Evolutionary conservation across 2,113 vertebrate species (phyloP), one percentile per base, ranked within the genome.

Genomic region (Trachemys scripta): DNA sequence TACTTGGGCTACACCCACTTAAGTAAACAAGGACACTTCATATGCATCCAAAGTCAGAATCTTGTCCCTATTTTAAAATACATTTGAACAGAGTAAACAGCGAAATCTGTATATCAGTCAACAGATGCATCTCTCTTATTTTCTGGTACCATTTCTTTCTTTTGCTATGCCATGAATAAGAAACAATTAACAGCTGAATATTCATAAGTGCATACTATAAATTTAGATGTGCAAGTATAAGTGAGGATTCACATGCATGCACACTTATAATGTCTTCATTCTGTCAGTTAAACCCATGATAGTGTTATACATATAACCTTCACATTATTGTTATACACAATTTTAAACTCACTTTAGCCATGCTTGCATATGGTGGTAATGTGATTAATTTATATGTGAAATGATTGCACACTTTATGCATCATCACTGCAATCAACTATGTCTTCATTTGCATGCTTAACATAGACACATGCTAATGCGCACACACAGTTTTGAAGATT

Each of bases 381-480:
- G 88, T 22, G 92, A 96, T 53, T 51, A 83, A 56, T 92, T 94
- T 90, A 87, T 65, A 51, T 50, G 83, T 94, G 93, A 92, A 97
- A 97, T 20, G 79, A 93, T 95, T 6, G 90, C 93, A 93, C 92
- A 97, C 97, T 97, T 98, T 97, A 98, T 94, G 98, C 98, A 98
- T 89, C 95, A 94, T 94, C 96, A 95, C 98, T 94, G 98, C 98
- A 98, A 97, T 97, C 97, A 93, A 95, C 97, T 95, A 94, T 53
- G 19, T 54, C 53, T 54, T 54, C 19, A 72, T n/a, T 38, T 38
- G 25, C 75, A 45, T 78, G 42, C 75, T 25, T 78, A 47, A 47
- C 29, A 45, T 47, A 78, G 75, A 88, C 81, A 31, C 65, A 94
- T 31, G 5, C 16, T 22, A 38, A 88, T 76, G 47, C 5, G 1